Percentiles rank a stretch among this genome's conserved stretches.
These are phyloP conservation scores for Antheraea yamamai DNA, from an alignment of 2,888 invertebrate species.

Conservation along the genomic window DNA sequence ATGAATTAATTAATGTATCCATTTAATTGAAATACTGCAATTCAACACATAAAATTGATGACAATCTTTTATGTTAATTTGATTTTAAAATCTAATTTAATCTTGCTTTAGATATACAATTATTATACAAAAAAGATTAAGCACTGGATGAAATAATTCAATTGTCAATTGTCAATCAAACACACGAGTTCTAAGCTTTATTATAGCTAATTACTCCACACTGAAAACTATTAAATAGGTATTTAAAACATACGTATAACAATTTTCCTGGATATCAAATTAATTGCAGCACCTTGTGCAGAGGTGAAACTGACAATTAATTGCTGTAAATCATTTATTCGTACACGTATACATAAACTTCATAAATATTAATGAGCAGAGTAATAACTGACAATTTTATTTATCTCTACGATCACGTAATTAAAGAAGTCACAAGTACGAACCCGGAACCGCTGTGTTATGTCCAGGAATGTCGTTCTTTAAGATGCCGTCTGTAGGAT, in stretches of 20 bases:
- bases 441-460: not conserved
- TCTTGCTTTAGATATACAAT: too few relatives aligned
- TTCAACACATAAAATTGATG: too few relatives aligned
- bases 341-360: not conserved
- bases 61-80: too few relatives aligned
- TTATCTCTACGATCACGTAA: conserved; percentile 2
- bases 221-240: not conserved
- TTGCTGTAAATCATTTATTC: not conserved
- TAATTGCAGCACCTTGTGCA: not conserved
- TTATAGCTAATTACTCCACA: not conserved
- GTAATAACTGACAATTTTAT: not conserved
- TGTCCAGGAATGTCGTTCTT: not conserved
- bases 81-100: too few relatives aligned
- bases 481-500: not conserved
- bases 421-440: not conserved
- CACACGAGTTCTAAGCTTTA: too few relatives aligned
- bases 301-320: not conserved
- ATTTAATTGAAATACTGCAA: too few relatives aligned
- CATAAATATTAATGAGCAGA: not conserved
- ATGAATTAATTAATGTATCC: too few relatives aligned
- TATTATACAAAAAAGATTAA: too few relatives aligned
- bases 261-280: not conserved
- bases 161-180: too few relatives aligned
- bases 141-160: too few relatives aligned
- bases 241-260: not conserved